Evolutionary conservation across 2,113 vertebrate genomes (phyloP).

Genomic region (Guaruba guarouba): DNA sequence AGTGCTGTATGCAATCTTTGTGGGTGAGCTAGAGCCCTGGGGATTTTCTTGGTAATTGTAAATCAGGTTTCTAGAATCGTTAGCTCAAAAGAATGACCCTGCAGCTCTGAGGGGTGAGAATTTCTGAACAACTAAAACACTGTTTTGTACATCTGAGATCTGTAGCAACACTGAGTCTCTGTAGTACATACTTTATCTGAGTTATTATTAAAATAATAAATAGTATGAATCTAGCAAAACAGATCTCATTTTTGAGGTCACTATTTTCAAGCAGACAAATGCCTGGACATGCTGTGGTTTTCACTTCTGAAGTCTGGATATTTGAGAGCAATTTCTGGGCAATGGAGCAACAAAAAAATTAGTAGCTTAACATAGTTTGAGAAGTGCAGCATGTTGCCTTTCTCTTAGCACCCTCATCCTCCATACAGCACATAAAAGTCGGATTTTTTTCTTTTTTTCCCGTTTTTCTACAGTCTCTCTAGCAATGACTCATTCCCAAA

Average conservation of each 20-base stretch:
- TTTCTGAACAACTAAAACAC: not conserved
- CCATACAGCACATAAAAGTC: not conserved
- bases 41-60: not conserved
- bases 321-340: not conserved
- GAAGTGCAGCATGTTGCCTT: not conserved
- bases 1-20: not conserved
- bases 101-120: not conserved
- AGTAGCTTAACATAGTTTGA: conserved; percentile 11
- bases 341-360: not conserved
- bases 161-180: not conserved
- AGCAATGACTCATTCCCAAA: conserved; percentile 55
- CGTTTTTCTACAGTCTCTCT: conserved; percentile 1
- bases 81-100: not conserved
- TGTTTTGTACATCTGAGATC: not conserved
- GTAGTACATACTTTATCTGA: not conserved
- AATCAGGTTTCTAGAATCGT: not conserved
- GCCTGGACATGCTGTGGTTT: not conserved
- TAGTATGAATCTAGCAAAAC: not conserved
- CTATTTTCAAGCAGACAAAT: not conserved
- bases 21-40: not conserved
- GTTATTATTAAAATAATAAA: not conserved
- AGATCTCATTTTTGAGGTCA: not conserved
- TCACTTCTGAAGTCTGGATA: not conserved
- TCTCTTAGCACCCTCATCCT: conserved; percentile 16
- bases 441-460: not conserved